These are phyloP conservation scores for Falco rusticolus DNA, from an alignment of 2,797 vertebrate species.

Conservation along the genomic window DNA sequence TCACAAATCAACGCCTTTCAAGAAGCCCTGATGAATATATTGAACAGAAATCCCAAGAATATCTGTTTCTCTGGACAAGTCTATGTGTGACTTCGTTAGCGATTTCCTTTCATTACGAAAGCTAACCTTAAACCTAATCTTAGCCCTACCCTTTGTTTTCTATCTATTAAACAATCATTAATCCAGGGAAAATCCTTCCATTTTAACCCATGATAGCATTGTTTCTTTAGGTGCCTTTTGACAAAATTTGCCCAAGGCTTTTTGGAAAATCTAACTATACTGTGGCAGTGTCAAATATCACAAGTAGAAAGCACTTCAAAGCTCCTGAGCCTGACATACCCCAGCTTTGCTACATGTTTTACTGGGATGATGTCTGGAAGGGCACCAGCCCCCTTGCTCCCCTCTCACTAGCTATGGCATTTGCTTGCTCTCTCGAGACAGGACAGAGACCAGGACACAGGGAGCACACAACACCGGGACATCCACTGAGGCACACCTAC, in stretches of 20 bases:
- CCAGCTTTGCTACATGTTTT: not conserved
- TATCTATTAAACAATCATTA: constrained; percentile 52
- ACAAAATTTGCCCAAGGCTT: not conserved
- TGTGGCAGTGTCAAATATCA: not conserved
- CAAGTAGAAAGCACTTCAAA: not conserved
- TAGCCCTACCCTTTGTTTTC: constrained; percentile 28
- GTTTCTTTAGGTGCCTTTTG: not conserved
- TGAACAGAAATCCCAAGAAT: not conserved
- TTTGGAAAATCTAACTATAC: not conserved
- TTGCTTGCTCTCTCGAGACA: not conserved
- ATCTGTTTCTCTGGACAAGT: not conserved
- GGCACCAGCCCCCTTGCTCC: not conserved
- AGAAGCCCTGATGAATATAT: not conserved
- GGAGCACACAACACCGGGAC: not conserved
- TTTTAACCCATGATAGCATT: not conserved
- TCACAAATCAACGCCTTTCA: not conserved
- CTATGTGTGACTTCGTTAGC: not conserved
- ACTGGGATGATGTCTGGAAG: not conserved
- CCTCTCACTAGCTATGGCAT: not conserved
- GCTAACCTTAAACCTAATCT: not conserved
- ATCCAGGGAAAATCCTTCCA: constrained; percentile 41
- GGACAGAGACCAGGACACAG: not conserved
- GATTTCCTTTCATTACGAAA: not conserved
- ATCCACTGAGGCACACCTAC: not conserved
- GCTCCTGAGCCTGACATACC: not conserved